Percentiles rank a stretch among this genome's conserved stretches.
phyloP scores from a whole-genome alignment of 2,888 invertebrate genomes.

The Dorcus hopei region DNA sequence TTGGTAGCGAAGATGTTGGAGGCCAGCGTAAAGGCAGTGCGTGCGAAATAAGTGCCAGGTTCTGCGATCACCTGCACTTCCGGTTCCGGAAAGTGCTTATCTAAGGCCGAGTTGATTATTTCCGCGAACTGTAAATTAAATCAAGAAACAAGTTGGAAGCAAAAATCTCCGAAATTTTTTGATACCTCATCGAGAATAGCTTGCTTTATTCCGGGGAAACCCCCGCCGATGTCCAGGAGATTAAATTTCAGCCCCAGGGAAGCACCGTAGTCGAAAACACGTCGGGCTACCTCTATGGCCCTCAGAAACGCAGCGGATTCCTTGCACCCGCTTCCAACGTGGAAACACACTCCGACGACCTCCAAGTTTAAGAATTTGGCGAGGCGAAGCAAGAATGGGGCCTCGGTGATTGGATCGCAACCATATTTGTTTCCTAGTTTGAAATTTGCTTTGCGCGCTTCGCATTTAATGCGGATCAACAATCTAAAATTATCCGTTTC shows the following conservation, averaged over 20 bases:
- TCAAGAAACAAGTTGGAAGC: slow-evolving; percentile 14
- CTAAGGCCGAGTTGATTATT: slow-evolving; percentile 53
- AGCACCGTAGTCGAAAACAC: slow-evolving; percentile 52
- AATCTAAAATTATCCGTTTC: background rate
- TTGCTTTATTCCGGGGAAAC: slow-evolving; percentile 53
- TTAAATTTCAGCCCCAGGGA: slow-evolving; percentile 52
- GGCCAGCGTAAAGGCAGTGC: slow-evolving; percentile 58
- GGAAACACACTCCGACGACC: slow-evolving; percentile 44
- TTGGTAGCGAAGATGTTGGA: slow-evolving; percentile 51
- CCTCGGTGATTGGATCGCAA: slow-evolving; percentile 37
- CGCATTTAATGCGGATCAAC: slow-evolving; percentile 29
- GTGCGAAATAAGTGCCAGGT: slow-evolving; percentile 62
- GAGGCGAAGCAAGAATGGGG: slow-evolving; percentile 31
- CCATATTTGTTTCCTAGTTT: slow-evolving; percentile 40
- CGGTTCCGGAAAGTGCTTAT: slow-evolving; percentile 53
- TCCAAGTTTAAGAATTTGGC: slow-evolving; percentile 35
- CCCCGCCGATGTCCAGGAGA: slow-evolving; percentile 60
- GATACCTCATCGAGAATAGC: slow-evolving; percentile 40
- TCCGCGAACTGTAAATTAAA: slow-evolving; percentile 37
- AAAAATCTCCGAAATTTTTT: background rate
- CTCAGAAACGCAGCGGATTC: slow-evolving; percentile 52
- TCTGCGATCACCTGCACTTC: slow-evolving; percentile 54
- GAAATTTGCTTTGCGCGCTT: slow-evolving; percentile 24
- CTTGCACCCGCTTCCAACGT: slow-evolving; percentile 38
- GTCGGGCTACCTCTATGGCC: slow-evolving; percentile 53